Conservation (phyloP, 2,888 invertebrate genomes). For the Adineta ricciae region DNA sequence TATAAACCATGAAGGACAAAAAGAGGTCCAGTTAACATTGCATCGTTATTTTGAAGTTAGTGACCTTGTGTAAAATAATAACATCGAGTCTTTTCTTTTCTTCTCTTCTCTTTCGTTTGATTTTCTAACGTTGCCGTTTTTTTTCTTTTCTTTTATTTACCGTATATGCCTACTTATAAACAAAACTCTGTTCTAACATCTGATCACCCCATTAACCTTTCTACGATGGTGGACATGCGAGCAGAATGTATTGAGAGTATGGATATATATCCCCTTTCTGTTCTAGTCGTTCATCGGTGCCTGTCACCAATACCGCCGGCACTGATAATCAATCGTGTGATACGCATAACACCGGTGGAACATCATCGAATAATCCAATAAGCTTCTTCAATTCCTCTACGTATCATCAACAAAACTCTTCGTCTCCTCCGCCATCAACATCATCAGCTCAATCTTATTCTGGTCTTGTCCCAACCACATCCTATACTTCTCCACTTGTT, state of each 20-base stretch:
- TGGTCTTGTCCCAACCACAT: not conserved
- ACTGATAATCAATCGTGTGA: not conserved
- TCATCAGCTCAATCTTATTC: conserved; percentile 8
- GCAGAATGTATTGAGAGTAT: too few species aligned
- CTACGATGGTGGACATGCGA: not conserved
- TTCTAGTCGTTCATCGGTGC: not conserved
- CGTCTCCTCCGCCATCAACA: not conserved
- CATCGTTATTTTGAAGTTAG: not conserved
- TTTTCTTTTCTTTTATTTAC: not conserved
- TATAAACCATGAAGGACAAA: not conserved
- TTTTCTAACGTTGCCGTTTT: not conserved
- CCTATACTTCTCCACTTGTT: not conserved
- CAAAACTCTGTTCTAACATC: not conserved
- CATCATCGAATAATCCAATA: not conserved
- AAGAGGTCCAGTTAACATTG: not conserved
- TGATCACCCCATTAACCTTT: not conserved
- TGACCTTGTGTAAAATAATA: not conserved
- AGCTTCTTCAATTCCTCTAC: not conserved
- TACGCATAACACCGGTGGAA: not conserved
- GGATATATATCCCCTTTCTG: not conserved
- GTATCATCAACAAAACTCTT: not conserved
- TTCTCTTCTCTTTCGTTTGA: not conserved
- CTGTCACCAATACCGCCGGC: not conserved
- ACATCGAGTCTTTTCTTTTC: not conserved
- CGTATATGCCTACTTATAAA: not conserved